Conservation (phyloP, 2,113 vertebrate genomes). For the Emberiza fucata region DNA sequence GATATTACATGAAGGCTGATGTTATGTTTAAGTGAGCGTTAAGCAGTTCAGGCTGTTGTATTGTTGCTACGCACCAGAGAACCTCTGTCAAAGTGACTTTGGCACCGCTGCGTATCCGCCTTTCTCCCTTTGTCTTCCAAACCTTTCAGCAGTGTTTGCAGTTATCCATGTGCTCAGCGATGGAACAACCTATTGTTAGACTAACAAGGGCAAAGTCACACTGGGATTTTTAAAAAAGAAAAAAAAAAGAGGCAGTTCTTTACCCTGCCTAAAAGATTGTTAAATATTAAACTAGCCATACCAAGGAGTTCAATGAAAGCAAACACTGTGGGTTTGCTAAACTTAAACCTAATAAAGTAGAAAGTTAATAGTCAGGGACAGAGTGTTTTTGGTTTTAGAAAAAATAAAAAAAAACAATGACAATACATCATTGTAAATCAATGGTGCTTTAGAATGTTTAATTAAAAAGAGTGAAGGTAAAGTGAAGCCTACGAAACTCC, state of each 20-base stretch:
- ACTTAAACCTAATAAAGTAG: slow-evolving; percentile 29
- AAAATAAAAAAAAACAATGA: background rate
- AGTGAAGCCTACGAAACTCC: background rate
- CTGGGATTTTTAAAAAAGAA: background rate
- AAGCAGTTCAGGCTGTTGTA: slow-evolving; percentile 60
- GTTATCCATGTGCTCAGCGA: slow-evolving; percentile 56
- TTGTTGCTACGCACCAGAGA: slow-evolving; percentile 55
- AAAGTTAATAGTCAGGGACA: slow-evolving; percentile 21
- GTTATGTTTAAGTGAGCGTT: slow-evolving; percentile 67
- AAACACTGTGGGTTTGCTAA: slow-evolving; percentile 36
- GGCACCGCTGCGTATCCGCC: background rate
- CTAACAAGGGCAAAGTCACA: slow-evolving; percentile 50
- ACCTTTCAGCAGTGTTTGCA: slow-evolving; percentile 30
- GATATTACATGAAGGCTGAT: slow-evolving; percentile 60
- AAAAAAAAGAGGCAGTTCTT: background rate
- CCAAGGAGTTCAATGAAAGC: slow-evolving; percentile 36
- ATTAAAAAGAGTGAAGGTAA: background rate
- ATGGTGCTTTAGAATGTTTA: background rate
- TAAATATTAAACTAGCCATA: slow-evolving; percentile 56
- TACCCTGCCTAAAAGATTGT: slow-evolving; percentile 34
- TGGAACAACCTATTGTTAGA: slow-evolving; percentile 55
- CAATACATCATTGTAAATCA: background rate
- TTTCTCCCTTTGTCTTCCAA: slow-evolving; percentile 45
- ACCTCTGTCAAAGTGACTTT: slow-evolving; percentile 58
- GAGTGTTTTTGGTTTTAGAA: background rate